Base-by-base conservation (phyloP, 2,888 invertebrate species). In the Zele albiditarsus region DNA sequence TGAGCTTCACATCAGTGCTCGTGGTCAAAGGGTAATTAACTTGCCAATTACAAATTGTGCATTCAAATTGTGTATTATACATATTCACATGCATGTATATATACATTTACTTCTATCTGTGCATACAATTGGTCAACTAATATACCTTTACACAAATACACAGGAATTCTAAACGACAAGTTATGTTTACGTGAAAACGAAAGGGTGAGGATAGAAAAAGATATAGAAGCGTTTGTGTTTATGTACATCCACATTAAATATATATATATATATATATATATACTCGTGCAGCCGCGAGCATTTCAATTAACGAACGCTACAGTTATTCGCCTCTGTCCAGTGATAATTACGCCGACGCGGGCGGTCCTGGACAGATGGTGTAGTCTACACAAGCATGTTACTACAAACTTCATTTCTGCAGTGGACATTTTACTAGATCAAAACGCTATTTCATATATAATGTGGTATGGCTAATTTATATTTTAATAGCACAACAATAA, bases 251-350 rank as follows among this genome's bases (percentile, higher is more conserved):
- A 46, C 46, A 46, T 46, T 16, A 14, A 3, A 20, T 53, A 20
- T 53, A 20, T 53, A 20, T 53, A 10, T 20, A 8, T 20, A n/a
- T 46, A 2, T 46, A n/a, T 33, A 12, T 27, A 10, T 12, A 16
- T 53, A 27, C 42, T 20, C 1, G 66, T 16, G 28, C 27, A 28
- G 53, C 53, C 67, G 58, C 72, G 68, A 79, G 81, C 82, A 83
- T 85, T 82, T 83, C 83, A 86, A 86, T 86, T 86, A 86, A 83
- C 84, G 82, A 84, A 82, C 83, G 83, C 83, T 80, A 84, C 84
- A 86, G 85, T 87, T 86, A 86, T 84, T 84, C 83, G 81, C 82
- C 82, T 82, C 74, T 60, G 62, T 25, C 25, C 31, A 31, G 46
- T 62, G 62, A 71, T 71, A 71, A 71, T 71, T 53, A 63, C 53